These are phyloP conservation scores for Drosophila monieri DNA, from an alignment of 2,888 invertebrate genomes.

Conservation along the genomic window DNA sequence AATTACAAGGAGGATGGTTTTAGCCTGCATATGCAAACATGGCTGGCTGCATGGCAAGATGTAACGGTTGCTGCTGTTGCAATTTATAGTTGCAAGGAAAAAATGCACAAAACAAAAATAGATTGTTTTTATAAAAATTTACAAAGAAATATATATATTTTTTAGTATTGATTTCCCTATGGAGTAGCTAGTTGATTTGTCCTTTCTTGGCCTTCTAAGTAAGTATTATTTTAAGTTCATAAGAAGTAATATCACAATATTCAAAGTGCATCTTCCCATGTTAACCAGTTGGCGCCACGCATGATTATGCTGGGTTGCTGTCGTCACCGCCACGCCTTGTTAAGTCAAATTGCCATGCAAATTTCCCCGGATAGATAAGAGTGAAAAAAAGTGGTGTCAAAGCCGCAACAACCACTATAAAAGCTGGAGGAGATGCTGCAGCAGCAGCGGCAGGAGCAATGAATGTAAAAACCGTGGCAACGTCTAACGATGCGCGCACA, in stretches of 20 bases:
- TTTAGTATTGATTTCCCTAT: neutral
- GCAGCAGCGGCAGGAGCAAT: conserved; percentile 9
- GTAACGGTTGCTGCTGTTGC: conserved; percentile 45
- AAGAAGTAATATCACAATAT: neutral
- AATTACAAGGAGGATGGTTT: neutral
- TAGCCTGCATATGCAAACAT: conserved; percentile 26
- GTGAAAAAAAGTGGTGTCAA: conserved; percentile 48
- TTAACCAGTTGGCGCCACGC: conserved; percentile 44
- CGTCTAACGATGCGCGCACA: conserved; percentile 70
- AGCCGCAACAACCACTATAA: conserved; percentile 20
- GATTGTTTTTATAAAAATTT: neutral
- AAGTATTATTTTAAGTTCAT: neutral
- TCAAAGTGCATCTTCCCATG: conserved; percentile 20
- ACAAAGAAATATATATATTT: neutral
- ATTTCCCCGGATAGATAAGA: conserved; percentile 34
- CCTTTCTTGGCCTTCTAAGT: neutral
- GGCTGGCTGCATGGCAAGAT: conserved; percentile 22
- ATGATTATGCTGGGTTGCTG: conserved; percentile 63
- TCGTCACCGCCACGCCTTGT: conserved; percentile 55
- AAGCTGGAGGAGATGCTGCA: neutral
- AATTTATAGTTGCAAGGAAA: conserved; percentile 44
- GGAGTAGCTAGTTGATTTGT: neutral
- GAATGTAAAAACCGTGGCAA: conserved; percentile 22
- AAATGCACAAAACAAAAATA: conserved; percentile 25
- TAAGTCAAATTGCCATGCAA: conserved; percentile 73